Conservation (phyloP, 1,140 invertebrate genomes). For the Dreissena rostriformis region DNA sequence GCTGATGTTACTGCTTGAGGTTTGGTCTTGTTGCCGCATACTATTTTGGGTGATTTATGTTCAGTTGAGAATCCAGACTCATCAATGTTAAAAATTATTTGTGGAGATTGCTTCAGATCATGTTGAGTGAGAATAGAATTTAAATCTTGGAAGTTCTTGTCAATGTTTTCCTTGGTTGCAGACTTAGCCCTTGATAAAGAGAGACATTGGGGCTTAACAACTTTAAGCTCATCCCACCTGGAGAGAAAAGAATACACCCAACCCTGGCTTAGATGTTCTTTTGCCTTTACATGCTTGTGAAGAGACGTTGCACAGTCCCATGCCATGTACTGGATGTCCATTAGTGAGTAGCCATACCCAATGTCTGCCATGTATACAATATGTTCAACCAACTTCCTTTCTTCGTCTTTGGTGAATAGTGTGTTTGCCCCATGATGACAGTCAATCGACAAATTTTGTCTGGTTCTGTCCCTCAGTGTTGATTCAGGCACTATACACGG, state of each 20-base stretch:
- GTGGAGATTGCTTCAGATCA: slow-evolving; percentile 14
- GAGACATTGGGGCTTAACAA: slow-evolving; percentile 39
- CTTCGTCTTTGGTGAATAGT: background rate
- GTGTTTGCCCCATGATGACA: background rate
- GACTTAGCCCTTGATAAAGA: slow-evolving; percentile 27
- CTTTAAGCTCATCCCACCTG: slow-evolving; percentile 42
- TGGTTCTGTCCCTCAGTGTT: slow-evolving; percentile 25
- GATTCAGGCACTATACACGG: slow-evolving; percentile 19
- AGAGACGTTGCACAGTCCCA: slow-evolving; percentile 35
- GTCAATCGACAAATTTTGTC: background rate
- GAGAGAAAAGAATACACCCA: slow-evolving; percentile 48
- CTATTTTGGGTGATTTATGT: slow-evolving; percentile 21
- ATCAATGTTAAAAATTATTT: slow-evolving; percentile 47
- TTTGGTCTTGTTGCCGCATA: slow-evolving; percentile 1
- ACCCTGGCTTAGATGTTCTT: slow-evolving; percentile 6
- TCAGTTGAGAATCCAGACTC: slow-evolving; percentile 38
- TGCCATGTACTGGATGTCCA: slow-evolving; percentile 22
- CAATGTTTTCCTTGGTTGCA: slow-evolving; percentile 22
- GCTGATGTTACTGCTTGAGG: too few species aligned
- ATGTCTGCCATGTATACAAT: slow-evolving; percentile 17
- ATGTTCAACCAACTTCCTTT: slow-evolving; percentile 2
- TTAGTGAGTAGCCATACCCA: slow-evolving; percentile 23
- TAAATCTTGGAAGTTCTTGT: slow-evolving; percentile 21
- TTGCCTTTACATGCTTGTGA: slow-evolving; percentile 18
- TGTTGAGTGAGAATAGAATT: background rate